Evolutionary conservation across 2,888 invertebrate species (phyloP), one percentile per base, ranked within the genome.

Genomic region (Tanypteryx hageni): DNA sequence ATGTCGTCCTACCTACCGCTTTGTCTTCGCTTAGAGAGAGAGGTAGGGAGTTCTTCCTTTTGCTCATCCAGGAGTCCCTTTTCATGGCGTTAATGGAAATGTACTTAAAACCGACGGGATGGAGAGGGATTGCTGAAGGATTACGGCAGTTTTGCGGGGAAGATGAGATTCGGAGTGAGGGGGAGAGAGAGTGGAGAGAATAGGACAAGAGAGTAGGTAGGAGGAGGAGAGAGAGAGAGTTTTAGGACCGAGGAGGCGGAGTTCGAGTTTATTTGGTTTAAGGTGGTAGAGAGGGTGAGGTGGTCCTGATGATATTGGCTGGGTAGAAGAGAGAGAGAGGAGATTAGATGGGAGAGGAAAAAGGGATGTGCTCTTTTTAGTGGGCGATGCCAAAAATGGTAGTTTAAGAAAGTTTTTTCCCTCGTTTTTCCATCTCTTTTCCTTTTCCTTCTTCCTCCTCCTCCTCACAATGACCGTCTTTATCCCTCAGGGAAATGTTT

Each of bases 1-100:
- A 61, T 83, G 83, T 83, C 83, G 83, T 83, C 57, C 56, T 83
- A 57, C 83, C 61, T 31, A 31, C 27, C 27, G 59, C 61, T 61
- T 86, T 86, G 86, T 86, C 86, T 86, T 31, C 61, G 59, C 56
- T 44, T 1, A 16, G 44, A 16, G 83, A 82, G 82, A 44, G 44
- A 44, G 44, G 44, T 31, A 83, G 44, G 44, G 31, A 83, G 89
- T 68, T 68, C 89, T 64, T 89, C 89, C 61, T 44, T 27, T 44
- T 44, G 44, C 44, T 83, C 83, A 82, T 86, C 64, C 31, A 9
- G 31, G 61, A 22, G 14, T 27, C 89, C 89, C 64, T 64, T 56
- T 59, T 89, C 89, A 89, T 44, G 44, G 64, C 89, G 89, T 89
- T 89, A 89, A 89, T 89, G 89, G 89, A 89, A 64, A 89, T 68